phyloP scores from a whole-genome alignment of 2,113 vertebrate species.

The Cyphomyrus discorhynchus region DNA sequence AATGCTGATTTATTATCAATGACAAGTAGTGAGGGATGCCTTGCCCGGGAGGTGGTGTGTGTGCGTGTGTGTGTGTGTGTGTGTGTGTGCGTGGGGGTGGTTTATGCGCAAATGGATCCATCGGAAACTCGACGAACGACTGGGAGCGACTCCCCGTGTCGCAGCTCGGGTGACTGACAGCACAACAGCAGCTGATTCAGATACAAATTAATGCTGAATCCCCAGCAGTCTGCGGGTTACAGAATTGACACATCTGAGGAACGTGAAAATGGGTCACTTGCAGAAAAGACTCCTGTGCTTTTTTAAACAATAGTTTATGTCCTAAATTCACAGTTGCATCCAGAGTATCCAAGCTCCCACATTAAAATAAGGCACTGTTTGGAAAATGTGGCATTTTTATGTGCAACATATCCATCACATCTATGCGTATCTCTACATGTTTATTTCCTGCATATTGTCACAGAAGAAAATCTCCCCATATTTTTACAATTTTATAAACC shows the following conservation, averaged over 20 bases:
- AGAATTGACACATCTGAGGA: not conserved
- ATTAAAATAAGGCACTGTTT: not conserved
- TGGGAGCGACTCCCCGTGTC: not conserved
- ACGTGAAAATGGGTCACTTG: conserved; percentile 9
- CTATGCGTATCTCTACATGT: not conserved
- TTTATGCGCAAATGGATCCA: conserved; percentile 6
- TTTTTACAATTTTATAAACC: not conserved
- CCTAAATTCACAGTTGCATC: not conserved
- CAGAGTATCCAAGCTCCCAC: not conserved
- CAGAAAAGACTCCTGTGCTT: not conserved
- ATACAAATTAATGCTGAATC: conserved; percentile 4
- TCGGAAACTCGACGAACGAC: not conserved
- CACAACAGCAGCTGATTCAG: not conserved
- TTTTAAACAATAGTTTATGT: not conserved
- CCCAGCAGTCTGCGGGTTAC: not conserved
- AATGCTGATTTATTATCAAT: conserved; percentile 29
- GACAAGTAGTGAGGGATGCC: conserved; percentile 18
- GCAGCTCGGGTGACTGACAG: not conserved
- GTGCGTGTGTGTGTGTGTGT: not conserved
- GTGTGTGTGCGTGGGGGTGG: not conserved
- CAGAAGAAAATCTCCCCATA: not conserved
- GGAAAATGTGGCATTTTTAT: not conserved
- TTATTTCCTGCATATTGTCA: not conserved
- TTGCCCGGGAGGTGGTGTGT: conserved; percentile 1
- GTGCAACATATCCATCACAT: not conserved